Conservation (phyloP, 2,113 vertebrate genomes). For the Heterochromis multidens region DNA sequence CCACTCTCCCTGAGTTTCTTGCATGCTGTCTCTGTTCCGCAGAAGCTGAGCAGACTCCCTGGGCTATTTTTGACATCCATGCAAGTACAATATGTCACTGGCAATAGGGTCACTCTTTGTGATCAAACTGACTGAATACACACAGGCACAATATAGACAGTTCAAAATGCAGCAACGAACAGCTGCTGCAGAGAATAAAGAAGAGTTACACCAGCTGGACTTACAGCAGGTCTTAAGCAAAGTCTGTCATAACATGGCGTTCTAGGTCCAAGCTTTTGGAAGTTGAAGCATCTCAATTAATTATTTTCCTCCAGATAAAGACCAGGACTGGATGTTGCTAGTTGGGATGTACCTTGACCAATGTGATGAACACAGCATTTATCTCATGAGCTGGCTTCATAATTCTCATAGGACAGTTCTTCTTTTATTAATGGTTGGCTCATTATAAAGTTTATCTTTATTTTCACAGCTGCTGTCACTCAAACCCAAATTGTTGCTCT, state of each 20-base stretch:
- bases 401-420: not conserved
- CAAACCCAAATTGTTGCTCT: not conserved
- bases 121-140: constrained; percentile 3
- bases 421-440: not conserved
- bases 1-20: not conserved
- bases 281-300: not conserved
- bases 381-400: not conserved
- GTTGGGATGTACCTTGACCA: not conserved
- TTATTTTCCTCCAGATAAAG: not conserved
- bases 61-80: constrained; percentile 34
- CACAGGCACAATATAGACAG: not conserved
- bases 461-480: not conserved
- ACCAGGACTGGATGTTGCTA: too few relatives aligned
- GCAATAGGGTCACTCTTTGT: constrained; percentile 13
- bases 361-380: not conserved
- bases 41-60: not conserved
- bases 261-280: not conserved
- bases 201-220: not conserved
- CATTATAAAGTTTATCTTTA: not conserved
- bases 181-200: not conserved
- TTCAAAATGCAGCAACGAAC: not conserved
- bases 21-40: not conserved
- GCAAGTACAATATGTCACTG: constrained; percentile 27
- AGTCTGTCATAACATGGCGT: not conserved
- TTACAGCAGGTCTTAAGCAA: not conserved